Base-by-base conservation (phyloP, 1,140 invertebrate genomes). In the Heliconius hermathena region DNA sequence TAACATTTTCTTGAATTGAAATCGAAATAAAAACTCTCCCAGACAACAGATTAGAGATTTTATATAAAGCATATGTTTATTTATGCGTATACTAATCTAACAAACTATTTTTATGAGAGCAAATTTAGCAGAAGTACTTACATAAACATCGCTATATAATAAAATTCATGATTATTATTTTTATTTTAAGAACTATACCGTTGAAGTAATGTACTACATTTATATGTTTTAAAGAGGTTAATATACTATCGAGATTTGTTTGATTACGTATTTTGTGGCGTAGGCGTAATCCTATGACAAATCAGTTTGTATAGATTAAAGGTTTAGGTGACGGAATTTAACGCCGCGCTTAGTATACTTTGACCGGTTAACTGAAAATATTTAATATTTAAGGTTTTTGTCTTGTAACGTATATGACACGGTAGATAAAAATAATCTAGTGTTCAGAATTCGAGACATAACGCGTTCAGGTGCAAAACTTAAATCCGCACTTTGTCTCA, bases 151-250 rank as follows among this genome's bases (percentile, higher is more conserved):
- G 1, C 60, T 13, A 66, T n/a, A n/a, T n/a, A n/a, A n/a, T 57
- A 66, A 66, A 26, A 60, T 26, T 22, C 0, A 60, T 60, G 8
- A 60, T 26, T 60, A 60, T 22, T 60, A 22, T 60, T 26, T 26
- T 22, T 22, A 1, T 9, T 60, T 60, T 2, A 22, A 60, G 0
- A 60, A 60, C 1, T 26, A 66, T 16, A 22, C 29, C 11, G 13
- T 29, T 13, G 22, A 66, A 66, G n/a, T 57, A 6, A 29, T 22
- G 4, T 29, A 22, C 29, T 26, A 4, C 29, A 66, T 66, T 66
- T 66, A 29, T 66, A 66, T 66, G n/a, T 66, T 66, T 66, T 16
- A 66, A 66, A 66, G 60, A 66, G 60, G 60, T 66, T 6, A 66
- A 66, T 66, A 26, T 29, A 66, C 13, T 66, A 66, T 29, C 11